These are phyloP conservation scores for Eledone cirrhosa DNA, from an alignment of 2,888 invertebrate genomes.

Conservation along the genomic window DNA sequence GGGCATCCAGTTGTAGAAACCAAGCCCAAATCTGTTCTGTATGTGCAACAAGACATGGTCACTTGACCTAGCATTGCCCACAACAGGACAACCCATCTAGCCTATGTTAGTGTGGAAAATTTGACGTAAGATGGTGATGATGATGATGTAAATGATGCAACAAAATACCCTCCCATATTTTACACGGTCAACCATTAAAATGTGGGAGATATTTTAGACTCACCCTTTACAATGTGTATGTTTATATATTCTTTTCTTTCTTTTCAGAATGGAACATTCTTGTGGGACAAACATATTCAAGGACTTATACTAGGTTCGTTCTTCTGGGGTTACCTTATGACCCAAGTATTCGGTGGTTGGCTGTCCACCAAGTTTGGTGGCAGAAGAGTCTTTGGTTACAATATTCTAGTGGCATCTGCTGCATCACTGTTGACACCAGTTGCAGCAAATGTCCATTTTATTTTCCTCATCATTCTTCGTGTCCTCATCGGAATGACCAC, in stretches of 20 bases:
- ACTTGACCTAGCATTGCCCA: too few relatives aligned
- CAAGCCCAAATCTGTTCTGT: too few relatives aligned
- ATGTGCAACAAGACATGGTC: too few relatives aligned
- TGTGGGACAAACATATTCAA: slow-evolving; percentile 53
- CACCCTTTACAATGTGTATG: not conserved
- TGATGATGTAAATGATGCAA: too few relatives aligned
- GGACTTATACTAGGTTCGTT: slow-evolving; percentile 57
- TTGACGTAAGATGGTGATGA: too few relatives aligned
- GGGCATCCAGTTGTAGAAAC: too few relatives aligned
- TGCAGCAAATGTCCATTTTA: slow-evolving; percentile 46
- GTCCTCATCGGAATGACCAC: slow-evolving; percentile 51
- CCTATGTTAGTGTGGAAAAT: too few relatives aligned
- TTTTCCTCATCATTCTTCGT: slow-evolving; percentile 50
- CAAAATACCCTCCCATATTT: too few relatives aligned
- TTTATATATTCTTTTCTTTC: not conserved
- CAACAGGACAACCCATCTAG: too few relatives aligned
- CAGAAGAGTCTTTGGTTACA: slow-evolving; percentile 53
- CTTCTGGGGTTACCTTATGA: slow-evolving; percentile 60
- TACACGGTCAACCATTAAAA: too few relatives aligned
- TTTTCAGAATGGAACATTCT: slow-evolving; percentile 51
- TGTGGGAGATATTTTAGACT: too few relatives aligned
- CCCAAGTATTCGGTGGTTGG: slow-evolving; percentile 60
- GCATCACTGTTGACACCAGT: slow-evolving; percentile 58
- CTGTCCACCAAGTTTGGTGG: slow-evolving; percentile 60
- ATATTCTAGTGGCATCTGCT: slow-evolving; percentile 52